Conservation (phyloP, 2,113 vertebrate genomes). For the Mastomys coucha region DNA sequence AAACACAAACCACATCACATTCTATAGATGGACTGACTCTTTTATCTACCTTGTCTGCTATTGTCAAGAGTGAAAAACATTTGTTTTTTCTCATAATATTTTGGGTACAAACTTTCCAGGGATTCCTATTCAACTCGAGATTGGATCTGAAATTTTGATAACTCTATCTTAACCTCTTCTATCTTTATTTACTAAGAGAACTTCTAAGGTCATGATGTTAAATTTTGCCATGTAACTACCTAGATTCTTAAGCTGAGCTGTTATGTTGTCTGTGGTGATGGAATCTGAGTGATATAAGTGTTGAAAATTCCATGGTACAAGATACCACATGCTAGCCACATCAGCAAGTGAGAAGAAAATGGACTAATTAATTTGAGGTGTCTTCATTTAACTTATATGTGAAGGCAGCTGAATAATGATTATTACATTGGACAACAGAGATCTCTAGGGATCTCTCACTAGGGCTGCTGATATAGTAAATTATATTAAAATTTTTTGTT, state of each 20-base stretch:
- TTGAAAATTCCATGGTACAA: not conserved
- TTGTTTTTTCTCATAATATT: not conserved
- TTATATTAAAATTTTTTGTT: not conserved
- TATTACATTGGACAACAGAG: not conserved
- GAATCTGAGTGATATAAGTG: not conserved
- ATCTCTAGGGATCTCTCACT: not conserved
- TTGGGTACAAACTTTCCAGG: not conserved
- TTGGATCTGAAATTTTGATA: not conserved
- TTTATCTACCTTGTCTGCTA: not conserved
- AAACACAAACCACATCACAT: not conserved
- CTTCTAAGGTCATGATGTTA: not conserved
- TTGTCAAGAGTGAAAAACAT: not conserved
- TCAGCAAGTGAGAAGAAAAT: not conserved
- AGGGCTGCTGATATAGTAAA: not conserved
- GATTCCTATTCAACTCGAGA: not conserved
- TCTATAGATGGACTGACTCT: not conserved
- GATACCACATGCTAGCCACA: too few species aligned
- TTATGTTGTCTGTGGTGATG: not conserved
- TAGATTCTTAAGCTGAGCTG: not conserved
- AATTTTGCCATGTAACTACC: not conserved
- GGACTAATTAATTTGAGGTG: not conserved
- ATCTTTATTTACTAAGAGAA: not conserved
- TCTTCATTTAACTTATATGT: not conserved
- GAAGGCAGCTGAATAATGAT: not conserved
- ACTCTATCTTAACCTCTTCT: not conserved